These are phyloP conservation scores for Grammomys surdaster DNA, from an alignment of 2,113 vertebrate genomes.

Conservation along the genomic window DNA sequence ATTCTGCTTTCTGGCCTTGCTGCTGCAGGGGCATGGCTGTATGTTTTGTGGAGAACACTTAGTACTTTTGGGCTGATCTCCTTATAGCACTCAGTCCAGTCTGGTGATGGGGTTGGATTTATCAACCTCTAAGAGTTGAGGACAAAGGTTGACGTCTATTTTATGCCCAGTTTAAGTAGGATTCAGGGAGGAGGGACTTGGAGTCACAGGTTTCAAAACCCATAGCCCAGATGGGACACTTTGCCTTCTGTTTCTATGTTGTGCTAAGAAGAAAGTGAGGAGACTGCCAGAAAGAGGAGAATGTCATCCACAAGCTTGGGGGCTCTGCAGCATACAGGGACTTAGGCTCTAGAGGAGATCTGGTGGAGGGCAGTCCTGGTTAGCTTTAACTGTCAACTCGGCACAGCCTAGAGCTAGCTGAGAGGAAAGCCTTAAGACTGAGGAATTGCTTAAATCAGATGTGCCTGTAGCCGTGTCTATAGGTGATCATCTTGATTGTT, in stretches of 20 bases:
- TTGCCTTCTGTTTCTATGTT: neutral
- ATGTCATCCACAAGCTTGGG: neutral
- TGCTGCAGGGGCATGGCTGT: fast-evolving
- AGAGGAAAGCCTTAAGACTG: neutral
- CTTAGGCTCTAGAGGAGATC: neutral
- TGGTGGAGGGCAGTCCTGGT: neutral
- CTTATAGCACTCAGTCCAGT: neutral
- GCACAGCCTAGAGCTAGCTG: neutral
- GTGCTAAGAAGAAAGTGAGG: neutral
- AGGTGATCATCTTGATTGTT: neutral
- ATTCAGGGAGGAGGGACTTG: neutral
- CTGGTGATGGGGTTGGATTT: fast-evolving
- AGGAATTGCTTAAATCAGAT: neutral
- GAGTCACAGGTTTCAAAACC: neutral
- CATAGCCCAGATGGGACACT: neutral
- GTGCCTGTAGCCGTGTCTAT: neutral
- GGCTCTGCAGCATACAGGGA: neutral
- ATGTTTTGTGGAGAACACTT: neutral
- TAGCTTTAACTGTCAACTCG: neutral
- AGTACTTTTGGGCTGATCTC: fast-evolving
- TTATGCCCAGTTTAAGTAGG: no score
- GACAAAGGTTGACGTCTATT: no score
- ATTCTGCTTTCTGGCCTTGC: no score
- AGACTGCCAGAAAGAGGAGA: neutral
- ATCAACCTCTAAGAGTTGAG: fast-evolving